phyloP scores from a whole-genome alignment of 2,888 invertebrate species.

The Elaeidobius kamerunicus region DNA sequence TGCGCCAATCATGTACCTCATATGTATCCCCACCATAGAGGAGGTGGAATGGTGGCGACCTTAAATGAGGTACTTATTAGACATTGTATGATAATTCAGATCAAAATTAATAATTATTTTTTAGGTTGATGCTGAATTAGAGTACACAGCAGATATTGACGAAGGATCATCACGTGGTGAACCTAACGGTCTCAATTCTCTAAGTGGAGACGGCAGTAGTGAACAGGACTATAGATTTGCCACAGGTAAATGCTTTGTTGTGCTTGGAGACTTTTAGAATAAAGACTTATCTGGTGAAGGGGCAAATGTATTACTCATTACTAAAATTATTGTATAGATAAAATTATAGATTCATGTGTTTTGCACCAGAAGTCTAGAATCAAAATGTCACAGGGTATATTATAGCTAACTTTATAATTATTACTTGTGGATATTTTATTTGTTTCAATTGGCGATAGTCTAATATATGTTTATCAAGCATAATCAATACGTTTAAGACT shows the following conservation, averaged over 20 bases:
- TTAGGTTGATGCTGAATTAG: conserved; percentile 64
- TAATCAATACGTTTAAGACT: conserved; percentile 1
- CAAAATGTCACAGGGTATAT: no score
- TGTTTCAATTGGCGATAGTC: no score
- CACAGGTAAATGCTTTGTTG: conserved; percentile 50
- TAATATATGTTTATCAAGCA: no score
- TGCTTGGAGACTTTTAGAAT: conserved; percentile 23
- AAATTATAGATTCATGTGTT: no score
- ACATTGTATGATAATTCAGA: no score
- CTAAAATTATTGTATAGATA: no score
- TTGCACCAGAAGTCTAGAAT: no score
- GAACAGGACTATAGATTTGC: conserved; percentile 59
- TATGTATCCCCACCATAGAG: conserved; percentile 57
- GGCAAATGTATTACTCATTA: no score
- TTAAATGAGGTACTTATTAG: conserved; percentile 64
- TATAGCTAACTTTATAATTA: no score
- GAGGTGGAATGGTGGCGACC: conserved; percentile 54
- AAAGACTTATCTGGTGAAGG: no score
- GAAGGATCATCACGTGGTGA: conserved; percentile 54
- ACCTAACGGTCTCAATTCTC: conserved; percentile 57
- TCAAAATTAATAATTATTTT: no score
- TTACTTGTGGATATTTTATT: no score
- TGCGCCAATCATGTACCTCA: conserved; percentile 47
- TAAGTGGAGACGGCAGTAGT: conserved; percentile 54
- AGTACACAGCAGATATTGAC: conserved; percentile 67